phyloP scores from a whole-genome alignment of 2,888 invertebrate species.

The Patella ulyssiponensis region DNA sequence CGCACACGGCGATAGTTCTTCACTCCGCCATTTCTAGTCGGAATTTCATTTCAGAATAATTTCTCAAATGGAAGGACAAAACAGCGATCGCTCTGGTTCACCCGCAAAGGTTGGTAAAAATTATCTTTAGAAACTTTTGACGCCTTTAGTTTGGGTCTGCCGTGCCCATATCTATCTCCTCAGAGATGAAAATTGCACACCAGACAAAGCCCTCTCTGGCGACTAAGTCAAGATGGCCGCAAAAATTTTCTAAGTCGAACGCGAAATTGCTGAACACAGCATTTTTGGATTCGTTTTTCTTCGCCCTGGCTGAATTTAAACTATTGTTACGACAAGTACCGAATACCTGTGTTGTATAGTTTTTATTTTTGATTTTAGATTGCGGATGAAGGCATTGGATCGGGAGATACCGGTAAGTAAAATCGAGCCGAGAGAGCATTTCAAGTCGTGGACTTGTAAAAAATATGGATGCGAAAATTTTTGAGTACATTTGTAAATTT shows the following conservation, averaged over 20 bases:
- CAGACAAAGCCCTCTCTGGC: conserved; percentile 41
- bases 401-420: conserved; percentile 30
- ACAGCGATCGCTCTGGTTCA: conserved; percentile 34
- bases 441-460: conserved; percentile 12
- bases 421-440: conserved; percentile 12
- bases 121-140: conserved; percentile 24
- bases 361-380: conserved; percentile 36
- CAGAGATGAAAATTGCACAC: conserved; percentile 13
- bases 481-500: background rate
- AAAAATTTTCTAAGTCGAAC: conserved; percentile 63
- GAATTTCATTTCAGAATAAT: conserved; percentile 31
- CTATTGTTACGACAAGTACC: background rate
- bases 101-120: conserved; percentile 41
- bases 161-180: background rate
- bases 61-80: conserved; percentile 42
- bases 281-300: conserved; percentile 29
- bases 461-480: conserved; percentile 15
- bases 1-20: conserved; percentile 48
- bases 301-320: background rate
- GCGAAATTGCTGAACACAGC: conserved; percentile 30
- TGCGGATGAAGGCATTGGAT: conserved; percentile 15
- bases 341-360: conserved; percentile 8
- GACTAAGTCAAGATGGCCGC: conserved; percentile 67
- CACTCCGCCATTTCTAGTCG: conserved; percentile 40
- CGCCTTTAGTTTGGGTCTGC: background rate